phyloP scores from a whole-genome alignment of 2,797 vertebrate genomes.

The Platyrinchus mystaceus region DNA sequence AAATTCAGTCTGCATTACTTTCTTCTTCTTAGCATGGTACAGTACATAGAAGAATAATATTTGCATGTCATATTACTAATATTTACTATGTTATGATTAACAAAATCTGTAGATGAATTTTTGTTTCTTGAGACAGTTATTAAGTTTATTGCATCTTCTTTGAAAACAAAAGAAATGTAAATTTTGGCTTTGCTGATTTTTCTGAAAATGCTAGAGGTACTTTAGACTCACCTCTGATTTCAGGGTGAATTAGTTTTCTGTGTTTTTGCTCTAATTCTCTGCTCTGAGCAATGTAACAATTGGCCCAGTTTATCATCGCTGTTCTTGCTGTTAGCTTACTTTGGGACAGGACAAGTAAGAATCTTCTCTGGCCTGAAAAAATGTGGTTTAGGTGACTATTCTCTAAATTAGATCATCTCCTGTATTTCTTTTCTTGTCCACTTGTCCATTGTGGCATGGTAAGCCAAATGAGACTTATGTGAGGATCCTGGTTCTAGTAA shows the following conservation, averaged over 20 bases:
- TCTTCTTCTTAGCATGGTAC: constrained; percentile 2
- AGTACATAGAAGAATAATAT: constrained; percentile 23
- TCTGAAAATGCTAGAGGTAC: background rate
- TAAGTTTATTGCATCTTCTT: background rate
- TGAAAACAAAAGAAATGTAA: background rate
- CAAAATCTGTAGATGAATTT: background rate
- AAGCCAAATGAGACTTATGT: background rate
- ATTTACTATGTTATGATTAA: constrained; percentile 20
- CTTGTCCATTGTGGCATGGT: background rate
- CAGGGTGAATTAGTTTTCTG: background rate
- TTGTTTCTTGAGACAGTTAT: background rate
- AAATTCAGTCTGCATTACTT: constrained; percentile 27
- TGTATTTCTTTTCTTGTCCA: background rate
- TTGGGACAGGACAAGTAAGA: background rate
- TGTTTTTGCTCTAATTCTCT: background rate
- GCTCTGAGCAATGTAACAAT: background rate
- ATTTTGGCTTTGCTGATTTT: background rate
- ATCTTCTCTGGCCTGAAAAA: background rate
- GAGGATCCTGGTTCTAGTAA: background rate
- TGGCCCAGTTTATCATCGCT: background rate
- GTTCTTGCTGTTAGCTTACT: background rate
- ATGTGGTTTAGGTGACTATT: background rate
- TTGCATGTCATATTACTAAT: constrained; percentile 58
- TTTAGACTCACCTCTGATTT: background rate
- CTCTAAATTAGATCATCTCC: background rate